A percentile compares a stretch with the other conserved stretches of the same genome.
Conservation (phyloP, 2,797 vertebrate genomes). For the Xenopus petersii region DNA sequence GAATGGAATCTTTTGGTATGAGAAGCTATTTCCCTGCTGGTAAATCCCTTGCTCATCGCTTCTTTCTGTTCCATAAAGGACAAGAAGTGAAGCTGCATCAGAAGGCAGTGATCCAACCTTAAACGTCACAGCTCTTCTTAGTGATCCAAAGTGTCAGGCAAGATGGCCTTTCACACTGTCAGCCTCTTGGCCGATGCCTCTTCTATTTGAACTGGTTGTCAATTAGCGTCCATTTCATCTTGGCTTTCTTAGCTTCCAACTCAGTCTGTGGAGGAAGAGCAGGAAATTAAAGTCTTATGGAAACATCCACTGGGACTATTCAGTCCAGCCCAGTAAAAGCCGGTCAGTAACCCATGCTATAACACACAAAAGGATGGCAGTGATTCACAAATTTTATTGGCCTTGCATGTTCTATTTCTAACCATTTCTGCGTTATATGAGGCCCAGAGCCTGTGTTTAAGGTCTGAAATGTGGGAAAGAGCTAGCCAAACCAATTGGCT, state of each 20-base stretch:
- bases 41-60: not conserved
- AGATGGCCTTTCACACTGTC: not conserved
- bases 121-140: not conserved
- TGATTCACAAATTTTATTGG: too few species aligned
- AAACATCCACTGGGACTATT: too few species aligned
- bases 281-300: not conserved
- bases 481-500: too few species aligned
- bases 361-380: too few species aligned
- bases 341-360: too few species aligned
- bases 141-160: not conserved
- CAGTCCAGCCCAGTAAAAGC: too few species aligned
- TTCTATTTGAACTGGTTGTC: conserved; percentile 95
- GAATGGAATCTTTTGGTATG: too few species aligned
- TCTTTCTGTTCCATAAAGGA: not conserved
- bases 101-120: not conserved
- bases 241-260: conserved; percentile 93
- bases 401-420: too few species aligned
- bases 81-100: not conserved
- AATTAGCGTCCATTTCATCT: conserved; percentile 96
- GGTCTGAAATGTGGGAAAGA: too few species aligned
- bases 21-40: not conserved
- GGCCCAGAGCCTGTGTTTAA: too few species aligned
- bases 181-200: not conserved
- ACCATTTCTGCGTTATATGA: too few species aligned
- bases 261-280: conserved; percentile 72